A percentile compares a stretch with the other conserved stretches of the same genome.
These are phyloP conservation scores for Gasterosteus nipponicus DNA, from an alignment of 2,113 vertebrate genomes.

Conservation along the genomic window DNA sequence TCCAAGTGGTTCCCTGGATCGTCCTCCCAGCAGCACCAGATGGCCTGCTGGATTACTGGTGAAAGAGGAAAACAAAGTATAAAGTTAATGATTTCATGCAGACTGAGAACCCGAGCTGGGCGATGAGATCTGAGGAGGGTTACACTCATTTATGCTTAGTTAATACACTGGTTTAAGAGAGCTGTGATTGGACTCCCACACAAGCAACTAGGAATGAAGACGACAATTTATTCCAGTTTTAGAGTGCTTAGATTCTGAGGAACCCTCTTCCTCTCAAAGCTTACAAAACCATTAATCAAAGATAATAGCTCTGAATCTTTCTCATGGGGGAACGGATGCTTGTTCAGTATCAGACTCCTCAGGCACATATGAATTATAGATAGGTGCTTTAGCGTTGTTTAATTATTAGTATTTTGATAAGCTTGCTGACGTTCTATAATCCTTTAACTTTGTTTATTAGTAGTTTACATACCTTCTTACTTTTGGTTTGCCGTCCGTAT, in stretches of 20 bases:
- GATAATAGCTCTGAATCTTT: conserved; percentile 39
- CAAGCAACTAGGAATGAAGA: not conserved
- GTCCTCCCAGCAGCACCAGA: conserved; percentile 26
- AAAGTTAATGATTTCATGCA: conserved; percentile 36
- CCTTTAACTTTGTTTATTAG: conserved; percentile 43
- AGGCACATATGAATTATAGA: conserved; percentile 41
- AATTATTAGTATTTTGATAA: conserved; percentile 44
- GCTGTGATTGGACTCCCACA: conserved; percentile 25
- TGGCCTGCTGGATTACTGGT: conserved; percentile 36
- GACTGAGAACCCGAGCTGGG: conserved; percentile 15
- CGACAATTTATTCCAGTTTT: conserved; percentile 37
- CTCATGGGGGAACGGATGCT: conserved; percentile 11
- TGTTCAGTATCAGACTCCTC: conserved; percentile 45
- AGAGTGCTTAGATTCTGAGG: conserved; percentile 18
- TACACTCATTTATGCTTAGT: conserved; percentile 21
- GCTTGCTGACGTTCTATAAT: conserved; percentile 23
- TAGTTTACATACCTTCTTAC: not conserved
- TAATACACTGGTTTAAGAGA: conserved; percentile 11
- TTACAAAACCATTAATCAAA: conserved; percentile 46
- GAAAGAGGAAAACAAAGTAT: conserved; percentile 39
- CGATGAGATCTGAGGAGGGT: conserved; percentile 26
- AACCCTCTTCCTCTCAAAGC: not conserved
- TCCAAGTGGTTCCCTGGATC: conserved; percentile 23
- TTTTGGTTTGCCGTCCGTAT: conserved; percentile 1
- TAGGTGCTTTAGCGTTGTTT: conserved; percentile 31